Evolutionary conservation across 2,797 vertebrate genomes (phyloP), one percentile per base, ranked within the genome.

Genomic region (Sorex maritimensis): DNA sequence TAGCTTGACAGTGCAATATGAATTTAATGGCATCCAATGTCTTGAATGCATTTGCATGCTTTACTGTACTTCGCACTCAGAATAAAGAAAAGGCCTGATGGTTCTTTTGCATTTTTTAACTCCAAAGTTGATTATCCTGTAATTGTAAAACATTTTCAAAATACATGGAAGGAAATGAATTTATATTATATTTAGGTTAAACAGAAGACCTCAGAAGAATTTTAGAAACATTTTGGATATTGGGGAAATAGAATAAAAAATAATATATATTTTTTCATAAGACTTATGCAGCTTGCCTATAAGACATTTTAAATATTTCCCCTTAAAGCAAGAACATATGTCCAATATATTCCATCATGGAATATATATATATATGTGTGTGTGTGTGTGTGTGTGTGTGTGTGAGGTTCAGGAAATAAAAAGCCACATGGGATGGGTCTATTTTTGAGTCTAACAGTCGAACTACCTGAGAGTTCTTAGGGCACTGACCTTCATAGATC

Each of bases 231-330:
- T 49, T 86, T 93, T 81, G 30, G 79, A 91, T 46, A 15, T 14
- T 67, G 38, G 12, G 24, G 4, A 87, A 83, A 17, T 75, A 1
- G 61, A 88, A n/a, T 68, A 75, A 83, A 83, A 30, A 86, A 86
- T 2, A 24, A 71, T 69, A 17, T 34, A 88, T 34, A 88, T 88
- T 69, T 95, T 88, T 81, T 79, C 28, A 28, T 10, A 85, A 67
- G 68, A 71, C 4, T 68, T 73, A 38, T 3, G 7, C 24, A 34
- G 10, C 63, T 80, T 91, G 77, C 26, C 13, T 85, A 52, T 0
- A 86, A 94, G 80, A 94, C 69, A 90, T 88, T 69, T 81, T 69
- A 94, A 93, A 52, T 77, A 90, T 84, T 89, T 75, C 26, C 10
- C 30, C 63, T 92, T 26, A 61, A 94, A 88, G 86, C 17, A 88